Evolutionary conservation across 1,140 invertebrate genomes (phyloP), one percentile per base, ranked within the genome.

Genomic region (Brachionus angularis): DNA sequence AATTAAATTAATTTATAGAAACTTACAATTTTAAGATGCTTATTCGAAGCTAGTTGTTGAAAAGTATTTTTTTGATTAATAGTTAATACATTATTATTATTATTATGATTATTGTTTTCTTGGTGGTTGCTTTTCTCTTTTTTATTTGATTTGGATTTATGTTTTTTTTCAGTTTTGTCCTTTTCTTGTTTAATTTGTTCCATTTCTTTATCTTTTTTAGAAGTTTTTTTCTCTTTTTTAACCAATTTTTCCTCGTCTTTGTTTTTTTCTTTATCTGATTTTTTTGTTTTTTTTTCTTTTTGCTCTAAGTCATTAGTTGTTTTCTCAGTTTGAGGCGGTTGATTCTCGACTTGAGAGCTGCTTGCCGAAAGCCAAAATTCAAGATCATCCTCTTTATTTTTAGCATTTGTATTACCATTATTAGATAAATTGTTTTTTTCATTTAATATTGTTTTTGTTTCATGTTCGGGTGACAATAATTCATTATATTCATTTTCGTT

Each of bases 11-110:
- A n/a, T n/a, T n/a, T n/a, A n/a, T 42, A 42, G 18, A 14, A 21
- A 25, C 3, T 67, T 67, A 67, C 62, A 50, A 67, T 67, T 21
- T 67, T 67, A 21, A 67, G 16, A 27, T 67, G 42, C 29, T 50
- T 67, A 47, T 50, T 67, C 23, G 62, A 67, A 46, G 39, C 27
- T 14, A 67, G 18, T n/a, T 29, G 62, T 47, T 67, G 46, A 18
- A 36, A 47, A 39, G 39, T 36, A 21, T 5, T 16, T 25, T 58
- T 39, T 39, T 29, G 36, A n/a, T 42, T 42, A 10, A 10, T 42
- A 10, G 39, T 16, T 16, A 16, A 42, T 42, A 10, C 10, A 10
- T 42, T 42, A 16, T 16, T 42, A 16, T 16, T 42, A 16, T 10
- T 42, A 16, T 10, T 10, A 42, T 10, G 39, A 42, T 16, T n/a